Percentiles rank a stretch among this genome's conserved stretches.
These are phyloP conservation scores for Antedon mediterranea DNA, from an alignment of 53 echinoderm and acorn worm species.

Conservation along the genomic window DNA sequence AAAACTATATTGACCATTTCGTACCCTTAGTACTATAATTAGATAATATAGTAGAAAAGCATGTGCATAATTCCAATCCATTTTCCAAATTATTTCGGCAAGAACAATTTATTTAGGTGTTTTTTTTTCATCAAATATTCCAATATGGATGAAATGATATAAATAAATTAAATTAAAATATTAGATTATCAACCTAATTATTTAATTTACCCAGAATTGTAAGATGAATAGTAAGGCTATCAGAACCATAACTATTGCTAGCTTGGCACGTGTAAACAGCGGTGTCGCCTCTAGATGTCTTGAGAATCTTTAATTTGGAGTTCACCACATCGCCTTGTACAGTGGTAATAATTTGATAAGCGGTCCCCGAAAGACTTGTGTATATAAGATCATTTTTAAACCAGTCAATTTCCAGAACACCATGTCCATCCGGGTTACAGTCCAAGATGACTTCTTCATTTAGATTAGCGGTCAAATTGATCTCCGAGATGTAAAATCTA, in stretches of 20 bases:
- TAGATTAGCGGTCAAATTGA: constrained; percentile 51
- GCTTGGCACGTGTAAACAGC: constrained; percentile 73
- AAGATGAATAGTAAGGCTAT: constrained; percentile 44
- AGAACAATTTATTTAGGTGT: too few species aligned
- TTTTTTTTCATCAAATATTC: too few species aligned
- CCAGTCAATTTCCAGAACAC: constrained; percentile 68
- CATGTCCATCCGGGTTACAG: constrained; percentile 61
- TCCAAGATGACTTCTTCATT: constrained; percentile 32
- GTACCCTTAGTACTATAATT: too few species aligned
- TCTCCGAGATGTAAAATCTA: constrained; percentile 48
- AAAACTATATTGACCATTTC: too few species aligned
- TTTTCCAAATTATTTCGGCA: too few species aligned
- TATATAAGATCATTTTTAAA: constrained; percentile 61
- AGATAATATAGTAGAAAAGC: too few species aligned
- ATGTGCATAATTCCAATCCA: too few species aligned
- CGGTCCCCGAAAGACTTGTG: constrained; percentile 31
- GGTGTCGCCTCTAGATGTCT: constrained; percentile 50
- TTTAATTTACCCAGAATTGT: constrained; percentile 58
- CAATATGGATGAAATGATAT: too few species aligned
- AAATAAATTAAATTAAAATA: background rate
- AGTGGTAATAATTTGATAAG: constrained; percentile 35
- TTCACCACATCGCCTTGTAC: constrained; percentile 16
- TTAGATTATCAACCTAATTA: background rate
- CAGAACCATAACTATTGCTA: constrained; percentile 67
- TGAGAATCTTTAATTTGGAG: constrained; percentile 48